Evolutionary conservation across 2,113 vertebrate genomes (phyloP).

Genomic region (Hirundichthys speculiger): DNA sequence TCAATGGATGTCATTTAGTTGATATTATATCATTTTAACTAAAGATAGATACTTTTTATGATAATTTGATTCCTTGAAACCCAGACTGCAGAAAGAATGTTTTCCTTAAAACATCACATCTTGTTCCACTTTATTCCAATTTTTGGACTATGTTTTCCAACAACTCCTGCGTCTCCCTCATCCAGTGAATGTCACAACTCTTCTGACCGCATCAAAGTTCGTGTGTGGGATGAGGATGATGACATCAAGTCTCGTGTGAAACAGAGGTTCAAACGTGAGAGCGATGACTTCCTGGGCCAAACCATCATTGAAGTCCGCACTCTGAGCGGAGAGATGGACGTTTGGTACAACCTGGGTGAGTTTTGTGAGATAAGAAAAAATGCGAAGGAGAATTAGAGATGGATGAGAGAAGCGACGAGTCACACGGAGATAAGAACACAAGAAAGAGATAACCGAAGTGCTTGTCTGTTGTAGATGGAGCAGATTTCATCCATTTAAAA

Average conservation of each 20-base stretch:
- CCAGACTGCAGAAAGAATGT: too few species aligned
- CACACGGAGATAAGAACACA: slow-evolving; percentile 18
- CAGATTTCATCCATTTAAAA: slow-evolving; percentile 23
- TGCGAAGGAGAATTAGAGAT: slow-evolving; percentile 20
- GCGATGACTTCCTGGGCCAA: slow-evolving; percentile 95
- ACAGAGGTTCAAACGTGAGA: slow-evolving; percentile 95
- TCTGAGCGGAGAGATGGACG: slow-evolving; percentile 98
- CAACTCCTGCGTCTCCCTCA: slow-evolving; percentile 1
- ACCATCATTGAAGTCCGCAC: slow-evolving; percentile 98
- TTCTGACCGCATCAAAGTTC: slow-evolving; percentile 97
- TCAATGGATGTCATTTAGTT: too few species aligned
- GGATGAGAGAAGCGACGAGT: slow-evolving; percentile 13
- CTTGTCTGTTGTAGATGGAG: slow-evolving; percentile 28
- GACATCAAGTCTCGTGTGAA: slow-evolving; percentile 98
- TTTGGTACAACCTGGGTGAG: slow-evolving; percentile 98
- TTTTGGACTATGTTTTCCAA: neutral
- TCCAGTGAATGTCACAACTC: slow-evolving; percentile 98
- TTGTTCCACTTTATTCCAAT: neutral
- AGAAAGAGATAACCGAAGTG: slow-evolving; percentile 21
- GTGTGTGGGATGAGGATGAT: slow-evolving; percentile 96
- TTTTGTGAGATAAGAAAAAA: slow-evolving; percentile 17
- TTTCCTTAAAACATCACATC: neutral
- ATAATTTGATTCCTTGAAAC: too few species aligned
- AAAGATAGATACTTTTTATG: too few species aligned
- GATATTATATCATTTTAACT: too few species aligned